Evolutionary conservation across 2,797 vertebrate species (phyloP), one percentile per base, ranked within the genome.

Genomic region (Dipus sagitta): DNA sequence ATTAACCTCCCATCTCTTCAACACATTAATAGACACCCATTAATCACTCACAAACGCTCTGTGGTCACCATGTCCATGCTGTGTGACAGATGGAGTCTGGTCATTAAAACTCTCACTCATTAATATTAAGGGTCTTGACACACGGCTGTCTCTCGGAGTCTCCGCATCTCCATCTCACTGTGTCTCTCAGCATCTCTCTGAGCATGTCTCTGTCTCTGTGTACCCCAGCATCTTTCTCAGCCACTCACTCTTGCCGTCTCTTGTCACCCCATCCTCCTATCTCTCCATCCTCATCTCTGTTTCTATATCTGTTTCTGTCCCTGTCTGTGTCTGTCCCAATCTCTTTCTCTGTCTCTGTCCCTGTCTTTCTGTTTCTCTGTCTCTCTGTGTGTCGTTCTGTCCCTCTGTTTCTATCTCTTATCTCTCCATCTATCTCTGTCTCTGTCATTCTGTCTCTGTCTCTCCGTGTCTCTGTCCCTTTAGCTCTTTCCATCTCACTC

Each of bases 81-180:
- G 79, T 30, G 75, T 62, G 87, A 7, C 5, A 21, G 26, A 32
- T 26, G 67, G 77, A 32, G 20, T 68, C 52, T 65, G 92, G 52
- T 32, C 65, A 11, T 54, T 34, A 28, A 42, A 67, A 54, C 18
- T 38, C 47, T 81, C 72, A 7, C 64, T 0, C 93, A 90, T 24
- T 95, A 84, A 93, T 81, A 94, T 77, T 67, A 58, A 21, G 26
- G 72, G 42, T 32, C 24, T 3, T 14, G 20, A 10, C 2, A 9
- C 62, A 52, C n/a, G 4, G 28, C 64, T 12, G 13, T n/a, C 85
- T 24, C 52, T 58, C 30, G 10, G 71, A 8, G 12, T 28, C 78
- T 34, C 74, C 30, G 10, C 3, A 4, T 20, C 20, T 15, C 60
- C 15, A 9, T 34, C 38, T 91, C 70, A 47, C 42, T 32, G 52